Evolutionary conservation across 2,113 vertebrate genomes (phyloP), one percentile per base, ranked within the genome.

Genomic region (Cochlearius cochlearius): DNA sequence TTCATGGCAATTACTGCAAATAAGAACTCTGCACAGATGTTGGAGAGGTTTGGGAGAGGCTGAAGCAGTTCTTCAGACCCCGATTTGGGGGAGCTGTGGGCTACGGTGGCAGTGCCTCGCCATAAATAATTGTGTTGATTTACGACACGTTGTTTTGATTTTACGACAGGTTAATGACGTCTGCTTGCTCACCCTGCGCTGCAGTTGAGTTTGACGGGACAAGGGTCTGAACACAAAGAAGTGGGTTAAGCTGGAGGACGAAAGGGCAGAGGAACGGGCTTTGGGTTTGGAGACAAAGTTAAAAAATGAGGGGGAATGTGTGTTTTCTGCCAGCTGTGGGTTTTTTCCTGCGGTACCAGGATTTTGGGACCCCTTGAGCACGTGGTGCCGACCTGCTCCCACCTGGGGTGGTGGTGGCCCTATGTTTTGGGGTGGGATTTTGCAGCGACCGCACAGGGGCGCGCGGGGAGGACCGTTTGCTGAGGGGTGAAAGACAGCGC

Each of bases 341-440:
- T 2, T 15, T 41, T 66, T 86, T 34, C 25, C 16, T 32, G 50
- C 5, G 19, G 14, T 8, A 23, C 20, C 2, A 3, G 43, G 77
- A 79, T 17, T 39, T 13, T 45, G 39, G 58, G 32, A 47, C 4
- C 38, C 32, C 12, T 10, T 6, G 22, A 83, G 67, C 6, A 5
- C 5, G 5, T 2, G 4, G 14, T 3, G 3, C 8, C 2, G 4
- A 16, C 3, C 41, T 8, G 18, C 19, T 72, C 9, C 11, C 66
- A 50, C 30, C 11, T 2, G 2, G n/a, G 17, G 12, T 0, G 1
- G 49, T 2, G 36, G n/a, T 16, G n/a, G 8, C 21, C 41, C 26
- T 34, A 23, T 17, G 4, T 22, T 62, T 53, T 56, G 47, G 55
- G 66, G 36, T 68, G 66, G 39, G n/a, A 60, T 81, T 32, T 38